A percentile compares a stretch with the other conserved stretches of the same genome.
phyloP scores from a whole-genome alignment of 2,113 vertebrate genomes.

The Callocephalon fimbriatum region DNA sequence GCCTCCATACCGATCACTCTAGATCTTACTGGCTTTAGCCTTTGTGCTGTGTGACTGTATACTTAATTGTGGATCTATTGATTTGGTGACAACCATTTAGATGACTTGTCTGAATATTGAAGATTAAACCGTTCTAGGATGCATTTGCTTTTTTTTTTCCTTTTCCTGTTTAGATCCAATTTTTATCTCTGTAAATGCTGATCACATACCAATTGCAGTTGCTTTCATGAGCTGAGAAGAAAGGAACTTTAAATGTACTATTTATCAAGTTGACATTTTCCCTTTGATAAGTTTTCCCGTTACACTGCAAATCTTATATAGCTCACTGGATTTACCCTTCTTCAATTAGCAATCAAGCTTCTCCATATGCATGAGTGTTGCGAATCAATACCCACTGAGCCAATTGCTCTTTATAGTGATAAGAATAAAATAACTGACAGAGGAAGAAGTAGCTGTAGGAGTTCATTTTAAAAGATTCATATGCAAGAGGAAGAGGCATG shows the following conservation, averaged over 20 bases:
- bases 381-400: not conserved
- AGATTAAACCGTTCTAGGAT: not conserved
- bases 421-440: not conserved
- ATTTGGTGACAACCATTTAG: not conserved
- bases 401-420: not conserved
- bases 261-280: constrained; percentile 39
- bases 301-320: not conserved
- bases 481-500: not conserved
- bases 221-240: not conserved
- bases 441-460: not conserved
- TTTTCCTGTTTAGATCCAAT: not conserved
- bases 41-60: not conserved
- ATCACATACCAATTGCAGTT: not conserved
- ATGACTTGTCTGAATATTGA: not conserved
- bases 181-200: not conserved
- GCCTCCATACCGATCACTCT: not conserved
- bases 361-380: not conserved
- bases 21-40: not conserved
- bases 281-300: not conserved
- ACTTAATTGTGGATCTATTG: not conserved
- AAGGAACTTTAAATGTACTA: not conserved
- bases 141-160: not conserved
- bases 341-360: constrained; percentile 22
- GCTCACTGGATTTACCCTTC: not conserved
- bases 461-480: not conserved